These are phyloP conservation scores for Globodera ellingtonae DNA, from an alignment of 1,140 invertebrate genomes.

Conservation along the genomic window DNA sequence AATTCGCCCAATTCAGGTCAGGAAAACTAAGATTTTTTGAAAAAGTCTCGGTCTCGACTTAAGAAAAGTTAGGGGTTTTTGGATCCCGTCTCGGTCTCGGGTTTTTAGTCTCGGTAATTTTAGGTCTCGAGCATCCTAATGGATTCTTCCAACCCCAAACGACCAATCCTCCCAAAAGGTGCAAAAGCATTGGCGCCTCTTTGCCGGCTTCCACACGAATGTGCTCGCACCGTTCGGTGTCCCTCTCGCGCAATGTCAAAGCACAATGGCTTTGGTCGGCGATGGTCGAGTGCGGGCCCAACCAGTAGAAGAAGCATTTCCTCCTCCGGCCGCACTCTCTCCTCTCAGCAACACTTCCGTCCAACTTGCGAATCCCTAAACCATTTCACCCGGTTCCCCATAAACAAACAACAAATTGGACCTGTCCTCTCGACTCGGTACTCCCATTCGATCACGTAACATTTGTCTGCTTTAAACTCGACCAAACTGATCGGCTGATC, in stretches of 20 bases:
- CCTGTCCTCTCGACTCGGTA: conserved; percentile 45
- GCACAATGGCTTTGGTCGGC: conserved; percentile 44
- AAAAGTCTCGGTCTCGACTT: no score
- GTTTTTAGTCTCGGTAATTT: no score
- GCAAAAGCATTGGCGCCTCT: conserved; percentile 43
- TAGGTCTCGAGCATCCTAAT: background rate
- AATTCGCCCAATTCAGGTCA: no score
- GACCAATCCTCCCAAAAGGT: conserved; percentile 33
- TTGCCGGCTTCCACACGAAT: conserved; percentile 45
- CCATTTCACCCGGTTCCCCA: background rate
- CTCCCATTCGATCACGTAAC: conserved; percentile 46
- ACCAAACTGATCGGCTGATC: conserved; percentile 14
- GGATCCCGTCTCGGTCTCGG: no score
- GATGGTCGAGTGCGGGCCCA: conserved; percentile 32
- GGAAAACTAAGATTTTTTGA: no score
- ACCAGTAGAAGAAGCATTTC: conserved; percentile 44
- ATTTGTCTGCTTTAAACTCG: conserved; percentile 38
- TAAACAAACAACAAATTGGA: background rate
- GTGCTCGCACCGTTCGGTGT: conserved; percentile 45
- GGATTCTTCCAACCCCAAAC: conserved; percentile 23
- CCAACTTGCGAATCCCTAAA: conserved; percentile 42
- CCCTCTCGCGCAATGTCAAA: conserved; percentile 40
- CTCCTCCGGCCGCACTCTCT: conserved; percentile 44
- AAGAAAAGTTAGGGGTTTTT: no score
- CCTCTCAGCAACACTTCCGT: conserved; percentile 7